Conservation (phyloP, 2,797 vertebrate species). For the Paramormyrops hopkinsi region DNA sequence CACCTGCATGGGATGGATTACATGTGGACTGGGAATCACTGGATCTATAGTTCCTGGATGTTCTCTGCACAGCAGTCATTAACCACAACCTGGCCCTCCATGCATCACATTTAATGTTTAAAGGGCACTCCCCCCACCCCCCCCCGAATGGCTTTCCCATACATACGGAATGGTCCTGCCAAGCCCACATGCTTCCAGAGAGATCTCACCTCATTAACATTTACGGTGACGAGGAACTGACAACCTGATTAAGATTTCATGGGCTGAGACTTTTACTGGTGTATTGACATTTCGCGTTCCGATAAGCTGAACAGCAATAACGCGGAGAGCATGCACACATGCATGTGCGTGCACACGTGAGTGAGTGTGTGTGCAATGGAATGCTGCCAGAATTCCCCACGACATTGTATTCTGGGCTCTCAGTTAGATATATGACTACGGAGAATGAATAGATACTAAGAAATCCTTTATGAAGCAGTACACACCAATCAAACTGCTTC, state of each 20-base stretch:
- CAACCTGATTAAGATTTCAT: neutral
- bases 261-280: neutral
- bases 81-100: neutral
- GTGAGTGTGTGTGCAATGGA: neutral
- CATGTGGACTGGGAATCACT: neutral
- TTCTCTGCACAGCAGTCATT: neutral
- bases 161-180: neutral
- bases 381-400: neutral
- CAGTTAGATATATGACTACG: neutral
- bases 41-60: neutral
- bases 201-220: conserved; percentile 12
- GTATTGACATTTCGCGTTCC: neutral
- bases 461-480: neutral
- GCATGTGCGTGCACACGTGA: neutral
- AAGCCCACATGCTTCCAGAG: neutral
- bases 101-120: neutral
- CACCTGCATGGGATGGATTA: neutral
- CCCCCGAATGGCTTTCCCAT: neutral
- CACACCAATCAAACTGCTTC: neutral
- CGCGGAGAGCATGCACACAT: neutral
- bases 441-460: neutral
- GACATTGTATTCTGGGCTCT: neutral
- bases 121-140: neutral
- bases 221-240: neutral
- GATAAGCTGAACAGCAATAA: neutral